Evolutionary conservation across 2,797 vertebrate species (phyloP).

Genomic region (Valencia hispanica): DNA sequence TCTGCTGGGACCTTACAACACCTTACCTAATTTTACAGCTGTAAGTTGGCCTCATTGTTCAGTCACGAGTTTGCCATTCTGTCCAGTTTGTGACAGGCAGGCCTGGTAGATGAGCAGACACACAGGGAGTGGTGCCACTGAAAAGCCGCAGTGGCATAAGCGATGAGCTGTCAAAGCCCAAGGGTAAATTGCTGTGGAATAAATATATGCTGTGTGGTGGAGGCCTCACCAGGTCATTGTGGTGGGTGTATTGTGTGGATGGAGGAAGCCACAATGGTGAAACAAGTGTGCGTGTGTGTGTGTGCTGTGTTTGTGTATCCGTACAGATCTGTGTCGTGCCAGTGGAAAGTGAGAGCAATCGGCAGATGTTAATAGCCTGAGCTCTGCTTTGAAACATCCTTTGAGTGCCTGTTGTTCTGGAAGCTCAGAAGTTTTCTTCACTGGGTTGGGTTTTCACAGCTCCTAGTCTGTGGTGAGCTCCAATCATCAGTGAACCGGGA

Average conservation of each 20-base stretch:
- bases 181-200: constrained; percentile 73
- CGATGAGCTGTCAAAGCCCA: constrained; percentile 72
- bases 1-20: constrained; percentile 20
- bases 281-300: not conserved
- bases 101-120: constrained; percentile 52
- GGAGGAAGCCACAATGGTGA: constrained; percentile 60
- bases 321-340: constrained; percentile 54
- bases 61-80: constrained; percentile 26
- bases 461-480: constrained; percentile 60
- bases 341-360: constrained; percentile 69
- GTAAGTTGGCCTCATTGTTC: constrained; percentile 15
- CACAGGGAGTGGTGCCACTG: constrained; percentile 73
- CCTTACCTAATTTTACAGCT: constrained; percentile 1
- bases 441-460: constrained; percentile 30
- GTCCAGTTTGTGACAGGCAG: constrained; percentile 33
- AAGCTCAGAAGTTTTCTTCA: constrained; percentile 37
- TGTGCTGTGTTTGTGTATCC: constrained; percentile 20
- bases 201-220: constrained; percentile 67
- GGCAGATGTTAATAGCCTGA: constrained; percentile 60
- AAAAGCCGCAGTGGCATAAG: constrained; percentile 70
- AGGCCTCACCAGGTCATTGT: constrained; percentile 67
- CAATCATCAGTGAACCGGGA: constrained; percentile 45
- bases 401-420: constrained; percentile 59
- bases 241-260: constrained; percentile 71
- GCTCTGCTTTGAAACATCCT: constrained; percentile 43